phyloP scores from a whole-genome alignment of 2,797 vertebrate species.

The Pteropus rufus region DNA sequence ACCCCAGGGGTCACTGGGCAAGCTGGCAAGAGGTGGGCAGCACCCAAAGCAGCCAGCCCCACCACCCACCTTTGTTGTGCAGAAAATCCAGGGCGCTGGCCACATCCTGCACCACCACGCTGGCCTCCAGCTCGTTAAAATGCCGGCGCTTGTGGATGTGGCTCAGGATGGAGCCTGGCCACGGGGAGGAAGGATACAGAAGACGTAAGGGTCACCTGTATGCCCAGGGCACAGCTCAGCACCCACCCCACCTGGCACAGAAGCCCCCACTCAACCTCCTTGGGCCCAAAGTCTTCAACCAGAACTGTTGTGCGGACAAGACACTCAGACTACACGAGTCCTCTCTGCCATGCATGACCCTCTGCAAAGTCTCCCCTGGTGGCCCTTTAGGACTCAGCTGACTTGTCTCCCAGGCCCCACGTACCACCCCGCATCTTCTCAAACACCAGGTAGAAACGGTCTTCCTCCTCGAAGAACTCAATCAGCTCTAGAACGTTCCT shows the following conservation, averaged over 20 bases:
- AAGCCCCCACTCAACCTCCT: neutral
- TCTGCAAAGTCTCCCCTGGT: neutral
- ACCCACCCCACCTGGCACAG: neutral
- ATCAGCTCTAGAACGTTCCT: slow-evolving; percentile 98
- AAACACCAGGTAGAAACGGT: slow-evolving; percentile 98
- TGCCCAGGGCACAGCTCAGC: neutral
- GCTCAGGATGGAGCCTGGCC: slow-evolving; percentile 93
- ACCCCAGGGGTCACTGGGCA: neutral
- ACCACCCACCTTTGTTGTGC: slow-evolving; percentile 94
- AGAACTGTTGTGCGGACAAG: neutral
- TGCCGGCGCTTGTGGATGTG: slow-evolving; percentile 95
- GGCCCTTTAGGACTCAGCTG: neutral
- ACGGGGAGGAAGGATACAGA: fast-evolving
- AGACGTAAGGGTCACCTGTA: fast-evolving
- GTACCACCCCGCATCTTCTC: slow-evolving; percentile 97
- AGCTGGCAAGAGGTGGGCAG: neutral
- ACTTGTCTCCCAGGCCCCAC: slow-evolving; percentile 18
- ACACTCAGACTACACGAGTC: neutral
- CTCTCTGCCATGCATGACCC: neutral
- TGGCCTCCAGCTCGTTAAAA: slow-evolving; percentile 97
- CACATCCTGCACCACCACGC: slow-evolving; percentile 95
- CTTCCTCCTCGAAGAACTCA: slow-evolving; percentile 98
- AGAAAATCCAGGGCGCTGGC: slow-evolving; percentile 96
- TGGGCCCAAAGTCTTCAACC: neutral
- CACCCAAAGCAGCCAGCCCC: neutral